Conservation (phyloP, 2,113 vertebrate genomes). For the Macquaria australasica region DNA sequence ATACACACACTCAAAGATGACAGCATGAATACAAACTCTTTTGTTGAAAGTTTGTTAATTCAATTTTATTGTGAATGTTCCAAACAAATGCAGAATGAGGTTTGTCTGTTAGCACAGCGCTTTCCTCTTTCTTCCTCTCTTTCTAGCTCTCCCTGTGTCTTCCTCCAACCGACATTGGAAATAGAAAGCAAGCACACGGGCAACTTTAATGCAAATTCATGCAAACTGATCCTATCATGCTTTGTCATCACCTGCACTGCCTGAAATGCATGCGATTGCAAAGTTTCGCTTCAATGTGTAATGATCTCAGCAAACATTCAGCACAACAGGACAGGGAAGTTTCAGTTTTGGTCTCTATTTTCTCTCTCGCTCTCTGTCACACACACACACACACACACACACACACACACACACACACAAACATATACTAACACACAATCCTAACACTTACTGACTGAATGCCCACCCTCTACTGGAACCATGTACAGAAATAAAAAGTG, state of each 20-base stretch:
- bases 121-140: neutral
- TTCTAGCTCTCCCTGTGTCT: neutral
- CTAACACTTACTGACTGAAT: neutral
- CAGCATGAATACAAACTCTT: slow-evolving; percentile 4
- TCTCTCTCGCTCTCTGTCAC: neutral
- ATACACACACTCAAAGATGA: slow-evolving; percentile 17
- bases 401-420: neutral
- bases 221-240: slow-evolving; percentile 26
- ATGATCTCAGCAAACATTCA: neutral
- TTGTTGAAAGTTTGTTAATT: neutral
- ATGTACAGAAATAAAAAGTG: neutral
- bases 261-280: neutral
- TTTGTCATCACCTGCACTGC: neutral
- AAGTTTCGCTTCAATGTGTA: neutral
- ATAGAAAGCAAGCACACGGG: neutral
- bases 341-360: neutral
- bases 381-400: neutral
- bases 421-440: slow-evolving; percentile 1
- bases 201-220: slow-evolving; percentile 62
- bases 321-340: neutral
- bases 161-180: neutral
- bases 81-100: neutral
- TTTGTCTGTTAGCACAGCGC: too few species aligned
- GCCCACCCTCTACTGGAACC: neutral
- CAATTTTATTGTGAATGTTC: neutral